phyloP scores from a whole-genome alignment of 2,888 invertebrate genomes.

The Amiota mariae region DNA sequence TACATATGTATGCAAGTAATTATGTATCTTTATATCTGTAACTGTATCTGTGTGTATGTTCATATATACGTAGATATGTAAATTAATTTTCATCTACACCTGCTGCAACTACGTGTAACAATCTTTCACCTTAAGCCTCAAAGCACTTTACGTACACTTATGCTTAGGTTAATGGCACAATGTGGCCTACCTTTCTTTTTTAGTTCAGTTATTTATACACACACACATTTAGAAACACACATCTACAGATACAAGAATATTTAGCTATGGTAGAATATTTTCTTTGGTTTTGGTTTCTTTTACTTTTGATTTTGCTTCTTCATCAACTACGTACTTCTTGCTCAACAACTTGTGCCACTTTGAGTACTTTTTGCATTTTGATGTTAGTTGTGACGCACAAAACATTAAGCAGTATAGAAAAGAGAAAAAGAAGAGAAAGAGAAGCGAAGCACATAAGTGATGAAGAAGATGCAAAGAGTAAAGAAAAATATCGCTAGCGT shows the following conservation, averaged over 20 bases:
- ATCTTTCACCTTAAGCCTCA: constrained; percentile 38
- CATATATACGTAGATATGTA: no score
- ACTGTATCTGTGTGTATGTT: no score
- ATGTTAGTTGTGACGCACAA: constrained; percentile 31
- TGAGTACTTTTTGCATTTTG: constrained; percentile 22
- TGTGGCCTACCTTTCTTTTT: constrained; percentile 3
- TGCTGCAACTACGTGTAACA: constrained; percentile 6
- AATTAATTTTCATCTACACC: no score
- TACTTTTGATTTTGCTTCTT: neutral
- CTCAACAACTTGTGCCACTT: constrained; percentile 12
- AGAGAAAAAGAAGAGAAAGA: no score
- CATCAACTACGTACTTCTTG: neutral
- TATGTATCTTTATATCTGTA: no score
- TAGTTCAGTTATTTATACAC: no score
- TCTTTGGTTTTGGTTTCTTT: constrained; percentile 2
- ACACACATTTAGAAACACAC: neutral
- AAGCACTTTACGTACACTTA: constrained; percentile 33
- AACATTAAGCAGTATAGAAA: constrained; percentile 6
- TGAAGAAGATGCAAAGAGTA: no score
- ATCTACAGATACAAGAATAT: neutral
- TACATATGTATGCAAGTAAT: no score
- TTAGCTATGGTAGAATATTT: neutral
- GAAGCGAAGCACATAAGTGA: constrained; percentile 10
- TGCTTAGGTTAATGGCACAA: constrained; percentile 23
- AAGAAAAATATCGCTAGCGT: no score